A percentile compares a stretch with the other conserved stretches of the same genome.
These are phyloP conservation scores for Dendrocincla fuliginosa DNA, from an alignment of 2,797 vertebrate species.

Conservation along the genomic window DNA sequence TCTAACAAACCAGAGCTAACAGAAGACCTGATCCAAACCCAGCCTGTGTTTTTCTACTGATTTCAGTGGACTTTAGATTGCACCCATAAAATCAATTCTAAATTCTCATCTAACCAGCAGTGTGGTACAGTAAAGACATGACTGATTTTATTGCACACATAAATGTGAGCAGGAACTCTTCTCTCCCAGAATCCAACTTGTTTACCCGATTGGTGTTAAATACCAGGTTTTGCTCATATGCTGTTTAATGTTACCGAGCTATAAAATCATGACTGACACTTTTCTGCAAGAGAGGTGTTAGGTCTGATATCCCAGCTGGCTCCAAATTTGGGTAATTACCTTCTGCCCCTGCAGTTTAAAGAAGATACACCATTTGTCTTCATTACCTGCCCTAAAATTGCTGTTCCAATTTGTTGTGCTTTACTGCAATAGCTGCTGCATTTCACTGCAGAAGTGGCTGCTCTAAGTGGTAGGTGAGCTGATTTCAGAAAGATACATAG, in stretches of 20 bases:
- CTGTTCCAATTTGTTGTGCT: constrained; percentile 45
- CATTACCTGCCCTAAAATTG: constrained; percentile 56
- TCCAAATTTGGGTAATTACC: constrained; percentile 57
- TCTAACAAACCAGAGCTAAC: neutral
- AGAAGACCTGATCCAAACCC: neutral
- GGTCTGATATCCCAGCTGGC: neutral
- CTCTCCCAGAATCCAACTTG: neutral
- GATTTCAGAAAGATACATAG: constrained; percentile 50
- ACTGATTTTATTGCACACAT: neutral
- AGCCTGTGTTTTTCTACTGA: neutral
- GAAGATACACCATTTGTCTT: constrained; percentile 57
- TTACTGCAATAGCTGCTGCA: constrained; percentile 44
- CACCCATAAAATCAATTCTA: neutral
- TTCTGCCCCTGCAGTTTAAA: constrained; percentile 59
- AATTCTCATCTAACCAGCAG: neutral
- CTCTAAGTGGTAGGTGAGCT: constrained; percentile 34
- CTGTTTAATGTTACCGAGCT: neutral
- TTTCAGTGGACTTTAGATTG: neutral
- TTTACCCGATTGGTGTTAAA: neutral
- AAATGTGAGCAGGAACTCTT: neutral
- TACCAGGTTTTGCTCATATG: neutral
- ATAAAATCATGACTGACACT: constrained; percentile 36
- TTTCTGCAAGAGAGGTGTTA: constrained; percentile 19
- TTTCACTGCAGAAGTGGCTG: constrained; percentile 30
- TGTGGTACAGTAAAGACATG: neutral